Percentiles rank a stretch among this genome's conserved stretches.
These are phyloP conservation scores for Crotalus adamanteus DNA, from an alignment of 2,797 vertebrate genomes.

Conservation along the genomic window DNA sequence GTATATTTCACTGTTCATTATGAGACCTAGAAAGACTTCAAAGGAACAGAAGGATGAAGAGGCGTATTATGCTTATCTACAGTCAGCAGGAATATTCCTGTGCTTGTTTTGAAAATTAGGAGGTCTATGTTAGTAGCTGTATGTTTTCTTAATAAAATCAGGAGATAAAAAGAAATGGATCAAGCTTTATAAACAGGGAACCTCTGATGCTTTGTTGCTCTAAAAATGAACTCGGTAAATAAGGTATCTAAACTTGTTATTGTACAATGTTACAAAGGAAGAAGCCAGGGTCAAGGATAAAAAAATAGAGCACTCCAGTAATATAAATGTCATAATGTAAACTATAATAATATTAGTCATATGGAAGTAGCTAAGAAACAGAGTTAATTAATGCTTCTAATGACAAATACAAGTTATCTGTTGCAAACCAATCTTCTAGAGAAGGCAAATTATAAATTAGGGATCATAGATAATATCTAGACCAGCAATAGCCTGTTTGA, in stretches of 20 bases:
- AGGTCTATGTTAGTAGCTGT: not conserved
- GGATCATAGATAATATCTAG: not conserved
- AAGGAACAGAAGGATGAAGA: slow-evolving; percentile 27
- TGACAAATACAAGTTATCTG: slow-evolving; percentile 42
- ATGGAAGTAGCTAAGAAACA: slow-evolving; percentile 33
- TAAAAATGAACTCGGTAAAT: slow-evolving; percentile 44
- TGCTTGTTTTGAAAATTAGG: slow-evolving; percentile 24
- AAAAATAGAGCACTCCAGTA: slow-evolving; percentile 33
- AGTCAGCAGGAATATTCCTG: slow-evolving; percentile 20
- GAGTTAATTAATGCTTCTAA: slow-evolving; percentile 29
- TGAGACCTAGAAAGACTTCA: slow-evolving; percentile 18
- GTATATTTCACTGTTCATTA: slow-evolving; percentile 13
- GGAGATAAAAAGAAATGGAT: slow-evolving; percentile 24
- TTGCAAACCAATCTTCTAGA: slow-evolving; percentile 36
- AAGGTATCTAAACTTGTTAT: slow-evolving; percentile 41
- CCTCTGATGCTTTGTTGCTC: slow-evolving; percentile 13
- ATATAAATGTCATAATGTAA: slow-evolving; percentile 46
- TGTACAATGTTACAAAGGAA: slow-evolving; percentile 36
- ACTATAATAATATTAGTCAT: slow-evolving; percentile 24
- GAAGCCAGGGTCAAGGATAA: slow-evolving; percentile 30
- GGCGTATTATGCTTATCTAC: not conserved
- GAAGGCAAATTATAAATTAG: not conserved
- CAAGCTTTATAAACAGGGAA: slow-evolving; percentile 30
- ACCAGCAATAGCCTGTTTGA: too few relatives aligned
- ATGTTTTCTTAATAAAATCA: slow-evolving; percentile 28